Evolutionary conservation across 2,888 invertebrate species (phyloP), one percentile per base, ranked within the genome.

Genomic region (Adelphocoris suturalis): DNA sequence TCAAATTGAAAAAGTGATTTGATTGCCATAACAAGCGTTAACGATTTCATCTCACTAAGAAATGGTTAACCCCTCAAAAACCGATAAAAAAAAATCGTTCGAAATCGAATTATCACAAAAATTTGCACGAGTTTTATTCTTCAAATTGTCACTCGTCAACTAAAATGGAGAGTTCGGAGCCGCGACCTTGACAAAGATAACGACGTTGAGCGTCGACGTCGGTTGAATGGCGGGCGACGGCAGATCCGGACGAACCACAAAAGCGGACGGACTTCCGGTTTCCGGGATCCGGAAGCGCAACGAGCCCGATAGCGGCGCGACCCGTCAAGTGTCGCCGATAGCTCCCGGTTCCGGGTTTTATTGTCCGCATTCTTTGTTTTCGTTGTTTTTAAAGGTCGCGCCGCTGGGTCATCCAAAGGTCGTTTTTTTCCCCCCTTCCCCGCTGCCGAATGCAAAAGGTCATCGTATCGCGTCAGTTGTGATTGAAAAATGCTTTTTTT

Each of bases 211-310:
- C 78, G 46, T 46, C n/a, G 78, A 46, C 28, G 75, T 14, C 61
- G 61, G 9, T n/a, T 61, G 61, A 28, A 78, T 23, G 68, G 23
- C 68, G 68, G 68, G 37, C 37, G 37, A 37, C 37, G 37, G 3
- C 3, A 52, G 52, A 16, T 52, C 80, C 37, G 37, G 46, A 16
- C 80, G 46, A n/a, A 16, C 28, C 16, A 52, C 27, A 48, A 82
- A 82, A 52, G 55, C 52, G 27, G 55, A 55, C 85, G 85, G 57
- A 37, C 85, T 85, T 85, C 85, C 85, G 55, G 85, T 85, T 85
- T 85, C 85, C 85, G 85, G 85, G 61, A 85, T 85, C 85, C 85
- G 28, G 57, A 85, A 37, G 78, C 4, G 78, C 3, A 16, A 27
- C 19, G 23, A 13, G 23, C 19, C 61, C 19, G 68, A 23, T 7